Evolutionary conservation across 2,797 vertebrate species (phyloP).

Genomic region (Glossophaga mutica): DNA sequence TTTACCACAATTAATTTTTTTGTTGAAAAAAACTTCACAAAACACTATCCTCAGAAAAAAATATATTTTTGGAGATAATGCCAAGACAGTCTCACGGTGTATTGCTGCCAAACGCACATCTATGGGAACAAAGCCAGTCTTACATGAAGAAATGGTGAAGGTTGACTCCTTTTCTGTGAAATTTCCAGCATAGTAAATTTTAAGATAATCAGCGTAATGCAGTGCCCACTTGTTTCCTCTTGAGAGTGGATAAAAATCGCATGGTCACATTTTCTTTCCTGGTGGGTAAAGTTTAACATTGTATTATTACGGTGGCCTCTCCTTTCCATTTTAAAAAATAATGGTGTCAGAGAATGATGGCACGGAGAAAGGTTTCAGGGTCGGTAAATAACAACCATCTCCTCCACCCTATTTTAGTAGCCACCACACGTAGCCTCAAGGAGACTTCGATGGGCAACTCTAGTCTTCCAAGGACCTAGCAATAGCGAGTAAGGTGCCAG

Average conservation of each 20-base stretch:
- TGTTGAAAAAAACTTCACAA: not conserved
- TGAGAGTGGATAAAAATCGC: not conserved
- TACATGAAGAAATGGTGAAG: not conserved
- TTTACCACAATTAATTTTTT: not conserved
- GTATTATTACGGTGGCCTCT: not conserved
- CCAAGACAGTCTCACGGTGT: not conserved
- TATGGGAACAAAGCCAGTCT: not conserved
- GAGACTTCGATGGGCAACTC: not conserved
- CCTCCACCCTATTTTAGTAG: not conserved
- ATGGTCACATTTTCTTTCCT: slow-evolving; percentile 2
- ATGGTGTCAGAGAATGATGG: not conserved
- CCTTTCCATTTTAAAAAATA: not conserved
- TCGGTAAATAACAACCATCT: not conserved
- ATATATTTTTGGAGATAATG: slow-evolving; percentile 17
- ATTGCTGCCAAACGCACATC: not conserved
- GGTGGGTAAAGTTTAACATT: not conserved
- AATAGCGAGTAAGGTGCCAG: not conserved
- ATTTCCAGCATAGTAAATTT: not conserved
- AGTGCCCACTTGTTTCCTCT: not conserved
- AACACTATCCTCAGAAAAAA: not conserved
- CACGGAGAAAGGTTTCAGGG: not conserved
- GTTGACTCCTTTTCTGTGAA: not conserved
- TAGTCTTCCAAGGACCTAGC: not conserved
- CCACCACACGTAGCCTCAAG: not conserved
- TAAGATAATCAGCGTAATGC: not conserved